A percentile compares a stretch with the other conserved stretches of the same genome.
Conservation (phyloP, 2,888 invertebrate species). For the Acrocyrtus sp. region DNA sequence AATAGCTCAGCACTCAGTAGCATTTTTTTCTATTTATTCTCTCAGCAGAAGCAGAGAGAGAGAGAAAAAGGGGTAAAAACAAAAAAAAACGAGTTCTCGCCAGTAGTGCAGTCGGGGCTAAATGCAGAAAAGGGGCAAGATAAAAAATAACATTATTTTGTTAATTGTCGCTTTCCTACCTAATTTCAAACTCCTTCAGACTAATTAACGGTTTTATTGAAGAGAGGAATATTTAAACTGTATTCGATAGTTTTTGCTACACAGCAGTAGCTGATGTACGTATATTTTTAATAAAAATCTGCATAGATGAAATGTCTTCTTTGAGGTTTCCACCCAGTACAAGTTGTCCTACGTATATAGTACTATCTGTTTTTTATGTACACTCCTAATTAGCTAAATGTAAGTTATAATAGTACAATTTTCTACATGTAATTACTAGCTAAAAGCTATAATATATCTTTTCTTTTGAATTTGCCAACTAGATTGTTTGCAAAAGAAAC, state of each 20-base stretch:
- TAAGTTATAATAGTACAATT: background rate
- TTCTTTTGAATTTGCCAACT: conserved; percentile 23
- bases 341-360: background rate
- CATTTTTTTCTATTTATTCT: background rate
- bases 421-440: background rate
- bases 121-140: background rate
- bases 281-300: conserved; percentile 31
- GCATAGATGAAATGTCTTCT: conserved; percentile 51
- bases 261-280: no score
- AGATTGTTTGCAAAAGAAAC: conserved; percentile 51
- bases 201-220: no score
- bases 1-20: background rate
- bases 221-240: no score
- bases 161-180: background rate
- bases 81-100: background rate
- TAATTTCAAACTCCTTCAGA: background rate
- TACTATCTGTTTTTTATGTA: background rate
- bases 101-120: background rate
- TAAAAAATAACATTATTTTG: background rate
- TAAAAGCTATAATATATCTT: conserved; percentile 5
- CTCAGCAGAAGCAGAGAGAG: background rate
- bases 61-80: background rate
- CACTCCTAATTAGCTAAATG: background rate
- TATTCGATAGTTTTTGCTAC: no score
- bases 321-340: conserved; percentile 23